These are phyloP conservation scores for Pogonognathellus flavescens DNA, from an alignment of 1,140 invertebrate species.

Conservation along the genomic window DNA sequence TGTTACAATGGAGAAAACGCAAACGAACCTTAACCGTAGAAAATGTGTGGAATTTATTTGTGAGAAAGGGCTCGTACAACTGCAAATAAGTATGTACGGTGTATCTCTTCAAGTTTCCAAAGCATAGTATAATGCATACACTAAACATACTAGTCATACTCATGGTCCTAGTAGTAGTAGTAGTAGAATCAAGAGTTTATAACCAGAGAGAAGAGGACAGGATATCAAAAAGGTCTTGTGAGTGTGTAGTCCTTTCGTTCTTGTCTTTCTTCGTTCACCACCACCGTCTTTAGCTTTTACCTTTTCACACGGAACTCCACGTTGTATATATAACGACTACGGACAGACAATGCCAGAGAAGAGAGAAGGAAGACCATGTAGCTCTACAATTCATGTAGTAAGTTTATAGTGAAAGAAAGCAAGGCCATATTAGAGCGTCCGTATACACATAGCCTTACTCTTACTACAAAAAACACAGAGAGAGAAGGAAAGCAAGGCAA, in stretches of 20 bases:
- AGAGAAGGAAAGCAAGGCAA: background rate
- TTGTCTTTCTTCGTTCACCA: background rate
- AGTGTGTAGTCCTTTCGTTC: background rate
- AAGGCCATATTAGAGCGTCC: background rate
- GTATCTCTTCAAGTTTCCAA: too few relatives aligned
- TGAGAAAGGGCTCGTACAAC: too few relatives aligned
- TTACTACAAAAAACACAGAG: background rate
- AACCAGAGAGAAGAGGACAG: conserved; percentile 23
- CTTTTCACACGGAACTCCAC: background rate
- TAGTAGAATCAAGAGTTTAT: background rate
- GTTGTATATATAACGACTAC: background rate
- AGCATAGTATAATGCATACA: too few relatives aligned
- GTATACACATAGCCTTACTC: too few relatives aligned
- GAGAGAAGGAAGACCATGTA: background rate
- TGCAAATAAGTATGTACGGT: too few relatives aligned
- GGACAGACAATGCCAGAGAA: background rate
- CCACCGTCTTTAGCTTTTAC: conserved; percentile 13
- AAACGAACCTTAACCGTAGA: conserved; percentile 35
- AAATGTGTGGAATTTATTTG: conserved; percentile 31
- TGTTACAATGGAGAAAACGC: conserved; percentile 32
- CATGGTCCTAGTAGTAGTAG: background rate
- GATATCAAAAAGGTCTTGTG: conserved; percentile 23
- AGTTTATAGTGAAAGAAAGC: background rate
- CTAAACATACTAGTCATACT: too few relatives aligned
- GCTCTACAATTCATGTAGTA: background rate